phyloP scores from a whole-genome alignment of 2,888 invertebrate species.

The Tipula vernalis region DNA sequence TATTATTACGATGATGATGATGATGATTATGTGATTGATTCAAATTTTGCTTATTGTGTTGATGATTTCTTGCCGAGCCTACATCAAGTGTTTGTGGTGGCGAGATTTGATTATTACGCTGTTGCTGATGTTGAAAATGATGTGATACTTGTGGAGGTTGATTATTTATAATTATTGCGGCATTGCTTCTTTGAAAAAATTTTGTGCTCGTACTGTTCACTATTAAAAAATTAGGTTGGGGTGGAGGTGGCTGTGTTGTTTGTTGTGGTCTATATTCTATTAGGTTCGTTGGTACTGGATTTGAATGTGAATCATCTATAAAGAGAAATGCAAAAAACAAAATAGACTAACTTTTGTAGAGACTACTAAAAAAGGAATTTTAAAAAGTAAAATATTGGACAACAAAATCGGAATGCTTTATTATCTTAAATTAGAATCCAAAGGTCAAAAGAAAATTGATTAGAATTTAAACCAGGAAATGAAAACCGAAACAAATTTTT shows the following conservation, averaged over 20 bases:
- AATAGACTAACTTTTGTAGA: background rate
- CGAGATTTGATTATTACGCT: background rate
- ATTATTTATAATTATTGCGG: background rate
- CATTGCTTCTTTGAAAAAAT: background rate
- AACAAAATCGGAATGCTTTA: background rate
- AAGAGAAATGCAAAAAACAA: background rate
- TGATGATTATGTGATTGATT: background rate
- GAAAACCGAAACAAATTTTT: background rate
- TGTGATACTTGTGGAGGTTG: background rate
- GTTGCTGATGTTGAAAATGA: background rate
- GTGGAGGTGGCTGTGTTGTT: background rate
- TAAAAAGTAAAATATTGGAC: background rate
- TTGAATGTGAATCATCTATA: background rate
- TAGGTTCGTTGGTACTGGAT: background rate
- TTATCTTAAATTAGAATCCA: background rate
- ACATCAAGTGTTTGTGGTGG: background rate
- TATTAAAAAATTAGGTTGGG: background rate
- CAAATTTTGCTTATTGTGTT: background rate
- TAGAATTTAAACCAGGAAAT: background rate
- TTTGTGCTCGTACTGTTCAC: slow-evolving; percentile 4
- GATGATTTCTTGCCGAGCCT: background rate
- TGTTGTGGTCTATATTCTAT: background rate
- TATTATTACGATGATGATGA: background rate
- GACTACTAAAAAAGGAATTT: too few relatives aligned
- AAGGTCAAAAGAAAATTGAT: background rate